Base-by-base conservation (phyloP, 2,113 vertebrate species). In the Chionomys nivalis region DNA sequence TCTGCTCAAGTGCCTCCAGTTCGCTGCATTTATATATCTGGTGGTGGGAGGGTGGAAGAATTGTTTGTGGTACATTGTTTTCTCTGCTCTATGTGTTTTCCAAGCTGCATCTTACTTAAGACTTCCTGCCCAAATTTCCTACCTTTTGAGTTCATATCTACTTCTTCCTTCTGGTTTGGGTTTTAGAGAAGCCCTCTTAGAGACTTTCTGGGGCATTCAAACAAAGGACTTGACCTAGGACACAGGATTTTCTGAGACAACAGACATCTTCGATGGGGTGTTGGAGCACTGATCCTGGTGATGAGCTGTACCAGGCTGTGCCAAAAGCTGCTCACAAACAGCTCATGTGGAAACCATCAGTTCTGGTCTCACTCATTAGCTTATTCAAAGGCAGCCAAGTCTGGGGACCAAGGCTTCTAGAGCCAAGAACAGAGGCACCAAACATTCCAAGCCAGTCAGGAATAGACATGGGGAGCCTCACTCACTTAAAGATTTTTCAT, bases 91-190 rank as follows among this genome's bases (percentile, higher is more conserved):
- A 92, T 96, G 96, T 93, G 65, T 78, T 96, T 97, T 93, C 92
- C 70, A 98, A 97, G 92, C 94, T 97, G 92, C 88, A 91, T 97
- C 94, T 98, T 90, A 96, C 97, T 97, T 90, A 96, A 92, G 93
- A 52, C 72, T 96, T 96, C 91, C 95, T 97, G 89, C 70, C 87
- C 83, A 83, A 79, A 93, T 90, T 96, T 97, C 95, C 93, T 70
- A 92, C 87, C 88, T n/a, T 81, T 83, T 94, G 90, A 90, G 77
- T 96, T 47, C 0, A 0, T 96, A 89, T 97, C 94, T 95, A 95
- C 96, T 97, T 97, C 95, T 97, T 77, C 87, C 65, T 87, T 65
- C 81, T 96, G 96, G 90, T 77, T 55, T 73, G 26, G 76, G 88
- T 14, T 93, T 90, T 85, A 86, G 90, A 94, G 47, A 36, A 87